Conservation (phyloP, 1,140 invertebrate genomes). For the Chrysoperla carnea region DNA sequence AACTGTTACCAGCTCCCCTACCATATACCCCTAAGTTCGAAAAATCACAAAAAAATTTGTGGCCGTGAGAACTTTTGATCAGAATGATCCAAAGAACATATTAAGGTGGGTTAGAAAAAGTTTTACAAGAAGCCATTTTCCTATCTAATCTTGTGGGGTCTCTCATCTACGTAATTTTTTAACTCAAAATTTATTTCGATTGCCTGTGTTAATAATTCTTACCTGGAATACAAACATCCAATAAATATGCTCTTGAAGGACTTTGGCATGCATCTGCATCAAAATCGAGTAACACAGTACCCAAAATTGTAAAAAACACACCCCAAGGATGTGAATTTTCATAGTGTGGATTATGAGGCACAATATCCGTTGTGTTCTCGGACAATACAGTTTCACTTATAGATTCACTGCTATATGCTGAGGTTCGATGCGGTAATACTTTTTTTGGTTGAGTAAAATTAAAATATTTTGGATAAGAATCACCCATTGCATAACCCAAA, state of each 20-base stretch:
- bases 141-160: too few relatives aligned
- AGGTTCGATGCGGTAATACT: constrained; percentile 22
- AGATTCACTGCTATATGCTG: constrained; percentile 15
- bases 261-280: constrained; percentile 93
- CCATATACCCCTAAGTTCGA: too few relatives aligned
- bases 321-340: constrained; percentile 58
- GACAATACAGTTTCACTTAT: constrained; percentile 11
- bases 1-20: too few relatives aligned
- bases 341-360: neutral
- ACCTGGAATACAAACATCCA: constrained; percentile 83
- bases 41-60: too few relatives aligned
- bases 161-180: too few relatives aligned
- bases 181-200: too few relatives aligned
- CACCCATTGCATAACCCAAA: constrained; percentile 66
- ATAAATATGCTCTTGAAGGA: constrained; percentile 76
- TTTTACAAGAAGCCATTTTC: too few relatives aligned
- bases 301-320: constrained; percentile 80
- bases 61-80: too few relatives aligned
- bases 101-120: too few relatives aligned
- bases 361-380: constrained; percentile 3
- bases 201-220: too few relatives aligned
- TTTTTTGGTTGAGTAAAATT: constrained; percentile 19
- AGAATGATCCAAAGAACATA: too few relatives aligned
- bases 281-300: constrained; percentile 86
- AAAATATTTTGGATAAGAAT: constrained; percentile 26